Base-by-base conservation (phyloP, 2,113 vertebrate genomes). In the Mandrillus leucophaeus region DNA sequence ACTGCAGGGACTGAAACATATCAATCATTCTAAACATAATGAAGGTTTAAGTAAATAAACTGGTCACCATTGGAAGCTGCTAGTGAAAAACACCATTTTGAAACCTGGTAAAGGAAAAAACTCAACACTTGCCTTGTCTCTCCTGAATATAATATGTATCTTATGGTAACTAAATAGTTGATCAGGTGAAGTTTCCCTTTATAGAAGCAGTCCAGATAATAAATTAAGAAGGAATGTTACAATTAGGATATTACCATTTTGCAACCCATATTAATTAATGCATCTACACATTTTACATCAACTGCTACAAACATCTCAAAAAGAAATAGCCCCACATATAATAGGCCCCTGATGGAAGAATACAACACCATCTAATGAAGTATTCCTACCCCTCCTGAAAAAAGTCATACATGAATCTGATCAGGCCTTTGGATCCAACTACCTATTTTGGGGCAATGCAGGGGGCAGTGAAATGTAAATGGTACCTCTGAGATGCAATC, bases 91-190 rank as follows among this genome's bases (percentile, higher is more conserved):
- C 55, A 3, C 78, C n/a, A 92, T n/a, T 55, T 87, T 90, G 13
- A 57, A 84, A 72, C 48, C 64, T 73, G n/a, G 23, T 43, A 90
- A 89, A 91, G 40, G 79, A 23, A 88, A 84, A 84, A n/a, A 81
- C 48, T 73, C 25, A 95, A 82, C 17, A 82, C 72, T 94, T 93
- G 35, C 16, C 10, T 38, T 83, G 30, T 20, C 48, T 88, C 18
- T 91, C 82, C 68, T 94, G 57, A 88, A 78, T 96, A 91, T 92
- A 91, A 66, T 93, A 30, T 30, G 17, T 27, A 80, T 90, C 86
- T 81, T 57, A 81, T 23, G 3, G n/a, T 59, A 93, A 45, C 16
- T 43, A 95, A 55, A 72, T 50, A 79, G 18, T 52, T 80, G 16
- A 78, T 78, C 23, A 66, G 20, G 6, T 66, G 12, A 92, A 61